Conservation (phyloP, 2,797 vertebrate genomes). For the Sebastolobus alascanus region DNA sequence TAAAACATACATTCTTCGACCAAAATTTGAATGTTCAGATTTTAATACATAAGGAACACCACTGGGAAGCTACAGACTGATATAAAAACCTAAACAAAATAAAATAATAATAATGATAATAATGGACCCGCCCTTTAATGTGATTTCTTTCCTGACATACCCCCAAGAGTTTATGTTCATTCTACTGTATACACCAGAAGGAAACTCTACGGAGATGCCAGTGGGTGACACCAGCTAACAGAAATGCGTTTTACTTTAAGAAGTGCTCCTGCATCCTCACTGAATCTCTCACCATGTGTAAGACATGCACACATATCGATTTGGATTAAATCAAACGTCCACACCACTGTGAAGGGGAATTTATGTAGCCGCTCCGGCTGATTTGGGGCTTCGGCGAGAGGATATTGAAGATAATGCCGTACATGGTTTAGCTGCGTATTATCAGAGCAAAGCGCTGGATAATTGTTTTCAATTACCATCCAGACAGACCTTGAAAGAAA, state of each 20-base stretch:
- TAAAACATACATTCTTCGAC: too few species aligned
- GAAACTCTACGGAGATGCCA: neutral
- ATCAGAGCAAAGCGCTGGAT: conserved; percentile 61
- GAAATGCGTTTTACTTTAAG: neutral
- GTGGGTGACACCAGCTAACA: conserved; percentile 21
- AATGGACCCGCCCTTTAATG: too few species aligned
- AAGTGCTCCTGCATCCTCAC: neutral
- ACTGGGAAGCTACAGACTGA: too few species aligned
- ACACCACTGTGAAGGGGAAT: conserved; percentile 22
- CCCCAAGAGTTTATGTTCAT: neutral
- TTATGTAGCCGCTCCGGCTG: conserved; percentile 11
- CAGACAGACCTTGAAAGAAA: conserved; percentile 50
- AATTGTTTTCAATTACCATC: conserved; percentile 71
- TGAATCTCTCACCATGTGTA: conserved; percentile 12
- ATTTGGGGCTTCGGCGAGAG: conserved; percentile 35
- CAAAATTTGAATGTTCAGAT: too few species aligned
- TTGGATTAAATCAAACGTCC: conserved; percentile 28
- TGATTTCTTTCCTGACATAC: too few species aligned
- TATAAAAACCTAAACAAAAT: too few species aligned
- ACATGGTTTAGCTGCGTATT: conserved; percentile 47
- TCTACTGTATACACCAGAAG: neutral
- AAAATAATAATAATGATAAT: too few species aligned
- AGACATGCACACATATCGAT: conserved; percentile 30
- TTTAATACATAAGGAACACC: too few species aligned
- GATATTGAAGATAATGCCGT: conserved; percentile 42